phyloP scores from a whole-genome alignment of 2,113 vertebrate species.

The Macquaria ambigua region DNA sequence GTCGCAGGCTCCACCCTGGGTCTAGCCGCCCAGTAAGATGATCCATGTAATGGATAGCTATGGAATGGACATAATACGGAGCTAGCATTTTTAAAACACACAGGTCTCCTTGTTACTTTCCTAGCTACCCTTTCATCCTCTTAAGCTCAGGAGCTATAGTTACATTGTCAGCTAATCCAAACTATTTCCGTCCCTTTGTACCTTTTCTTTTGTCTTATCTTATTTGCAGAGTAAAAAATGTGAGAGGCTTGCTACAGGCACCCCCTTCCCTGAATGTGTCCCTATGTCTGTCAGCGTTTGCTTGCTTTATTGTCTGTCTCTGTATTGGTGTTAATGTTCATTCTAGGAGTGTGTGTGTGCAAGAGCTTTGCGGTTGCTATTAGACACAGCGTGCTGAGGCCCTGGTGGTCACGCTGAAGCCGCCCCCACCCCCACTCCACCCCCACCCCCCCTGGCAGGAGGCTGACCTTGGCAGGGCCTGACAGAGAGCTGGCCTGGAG shows the following conservation, averaged over 20 bases:
- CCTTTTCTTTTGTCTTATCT: constrained; percentile 26
- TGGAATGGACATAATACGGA: constrained; percentile 70
- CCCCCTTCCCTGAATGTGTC: constrained; percentile 1
- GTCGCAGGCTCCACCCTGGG: constrained; percentile 62
- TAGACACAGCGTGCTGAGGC: constrained; percentile 84
- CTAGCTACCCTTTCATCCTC: constrained; percentile 62
- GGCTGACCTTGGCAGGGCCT: constrained; percentile 84
- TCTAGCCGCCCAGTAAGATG: constrained; percentile 60
- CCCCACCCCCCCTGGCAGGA: constrained; percentile 63
- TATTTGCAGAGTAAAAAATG: constrained; percentile 24
- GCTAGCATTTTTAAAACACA: constrained; percentile 70
- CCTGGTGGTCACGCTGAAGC: constrained; percentile 80
- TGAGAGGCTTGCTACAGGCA: not conserved
- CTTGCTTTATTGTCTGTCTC: constrained; percentile 26
- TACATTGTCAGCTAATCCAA: constrained; percentile 60
- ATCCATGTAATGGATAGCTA: constrained; percentile 76
- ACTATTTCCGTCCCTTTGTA: constrained; percentile 40
- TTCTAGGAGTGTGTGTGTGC: constrained; percentile 39
- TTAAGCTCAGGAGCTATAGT: constrained; percentile 41
- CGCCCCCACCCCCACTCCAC: constrained; percentile 52
- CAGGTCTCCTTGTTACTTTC: constrained; percentile 73
- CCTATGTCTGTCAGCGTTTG: not conserved
- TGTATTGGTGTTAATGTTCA: constrained; percentile 68
- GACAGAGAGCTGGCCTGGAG: constrained; percentile 84
- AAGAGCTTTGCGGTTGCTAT: constrained; percentile 85